Conservation (phyloP, 1,140 invertebrate genomes). For the Drosophila trapezifrons region DNA sequence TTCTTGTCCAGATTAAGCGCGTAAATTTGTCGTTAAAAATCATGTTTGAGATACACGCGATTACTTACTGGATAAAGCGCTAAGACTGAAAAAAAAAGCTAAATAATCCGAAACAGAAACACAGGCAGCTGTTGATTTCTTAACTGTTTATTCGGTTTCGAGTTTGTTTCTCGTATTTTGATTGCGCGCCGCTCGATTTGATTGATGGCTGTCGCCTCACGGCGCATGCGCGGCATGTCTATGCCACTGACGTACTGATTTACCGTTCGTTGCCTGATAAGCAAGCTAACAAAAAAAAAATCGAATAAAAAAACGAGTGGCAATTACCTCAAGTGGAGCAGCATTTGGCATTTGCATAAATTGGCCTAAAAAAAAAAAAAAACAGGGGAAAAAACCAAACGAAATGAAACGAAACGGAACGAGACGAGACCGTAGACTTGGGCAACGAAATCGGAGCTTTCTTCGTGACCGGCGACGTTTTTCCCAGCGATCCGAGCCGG, state of each 20-base stretch:
- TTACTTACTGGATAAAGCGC: conserved; percentile 18
- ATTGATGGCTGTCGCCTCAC: conserved; percentile 80
- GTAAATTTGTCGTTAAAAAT: conserved; percentile 83
- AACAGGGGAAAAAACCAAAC: conserved; percentile 9
- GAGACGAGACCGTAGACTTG: conserved; percentile 61
- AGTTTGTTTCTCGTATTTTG: conserved; percentile 54
- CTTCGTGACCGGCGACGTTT: conserved; percentile 76
- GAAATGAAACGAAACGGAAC: conserved; percentile 39
- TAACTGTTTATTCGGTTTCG: conserved; percentile 42
- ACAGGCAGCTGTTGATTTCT: conserved; percentile 66
- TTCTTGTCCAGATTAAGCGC: conserved; percentile 78
- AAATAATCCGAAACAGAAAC: conserved; percentile 10
- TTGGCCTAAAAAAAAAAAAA: conserved; percentile 52
- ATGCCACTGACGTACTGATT: conserved; percentile 61
- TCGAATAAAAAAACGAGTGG: conserved; percentile 59
- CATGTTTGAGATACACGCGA: conserved; percentile 71
- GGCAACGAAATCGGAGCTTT: conserved; percentile 73
- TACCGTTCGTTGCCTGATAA: conserved; percentile 75
- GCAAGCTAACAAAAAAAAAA: conserved; percentile 29
- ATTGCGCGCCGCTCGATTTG: conserved; percentile 73
- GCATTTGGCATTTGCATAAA: conserved; percentile 79
- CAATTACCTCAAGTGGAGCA: conserved; percentile 80
- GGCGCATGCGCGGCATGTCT: conserved; percentile 76
- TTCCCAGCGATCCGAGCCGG: conserved; percentile 52
- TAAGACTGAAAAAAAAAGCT: background rate